These are phyloP conservation scores for Galaxias olidus DNA, from an alignment of 2,797 vertebrate species.

Conservation along the genomic window DNA sequence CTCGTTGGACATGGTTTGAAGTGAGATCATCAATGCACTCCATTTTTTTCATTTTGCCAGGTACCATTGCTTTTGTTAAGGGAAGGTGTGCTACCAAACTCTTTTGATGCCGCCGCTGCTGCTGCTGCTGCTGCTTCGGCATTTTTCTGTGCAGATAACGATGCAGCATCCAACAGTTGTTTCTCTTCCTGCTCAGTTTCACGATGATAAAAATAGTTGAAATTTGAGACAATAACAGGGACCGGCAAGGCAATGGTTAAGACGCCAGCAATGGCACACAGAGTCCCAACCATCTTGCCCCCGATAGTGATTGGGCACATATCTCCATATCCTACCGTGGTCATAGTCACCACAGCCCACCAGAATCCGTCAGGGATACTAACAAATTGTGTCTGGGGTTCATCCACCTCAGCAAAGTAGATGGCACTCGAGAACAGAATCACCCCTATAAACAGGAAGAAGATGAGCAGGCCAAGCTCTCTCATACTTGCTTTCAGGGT, in stretches of 20 bases:
- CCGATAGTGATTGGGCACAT: slow-evolving; percentile 96
- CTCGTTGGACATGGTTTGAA: slow-evolving; percentile 35
- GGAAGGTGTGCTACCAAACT: slow-evolving; percentile 82
- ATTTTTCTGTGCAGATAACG: slow-evolving; percentile 77
- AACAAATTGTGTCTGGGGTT: slow-evolving; percentile 94
- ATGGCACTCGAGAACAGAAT: slow-evolving; percentile 97
- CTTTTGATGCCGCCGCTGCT: slow-evolving; percentile 67
- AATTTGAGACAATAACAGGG: slow-evolving; percentile 98
- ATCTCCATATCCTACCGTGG: slow-evolving; percentile 96
- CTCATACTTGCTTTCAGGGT: slow-evolving; percentile 91
- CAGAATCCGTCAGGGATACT: slow-evolving; percentile 98
- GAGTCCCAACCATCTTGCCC: slow-evolving; percentile 95
- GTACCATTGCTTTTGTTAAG: slow-evolving; percentile 87
- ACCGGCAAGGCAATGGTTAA: slow-evolving; percentile 96
- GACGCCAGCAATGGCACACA: slow-evolving; percentile 96
- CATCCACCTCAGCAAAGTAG: slow-evolving; percentile 98
- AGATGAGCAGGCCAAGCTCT: slow-evolving; percentile 91
- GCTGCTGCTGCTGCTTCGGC: slow-evolving; percentile 52
- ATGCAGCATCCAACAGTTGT: slow-evolving; percentile 80
- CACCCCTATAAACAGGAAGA: slow-evolving; percentile 97
- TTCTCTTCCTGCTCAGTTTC: slow-evolving; percentile 94
- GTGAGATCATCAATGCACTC: slow-evolving; percentile 50
- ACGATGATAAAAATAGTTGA: slow-evolving; percentile 98
- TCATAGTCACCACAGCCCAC: slow-evolving; percentile 99
- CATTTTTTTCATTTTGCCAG: slow-evolving; percentile 84